A percentile compares a stretch with the other conserved stretches of the same genome.
Conservation (phyloP, 2,797 vertebrate species). For the Clarias laeviceps region DNA sequence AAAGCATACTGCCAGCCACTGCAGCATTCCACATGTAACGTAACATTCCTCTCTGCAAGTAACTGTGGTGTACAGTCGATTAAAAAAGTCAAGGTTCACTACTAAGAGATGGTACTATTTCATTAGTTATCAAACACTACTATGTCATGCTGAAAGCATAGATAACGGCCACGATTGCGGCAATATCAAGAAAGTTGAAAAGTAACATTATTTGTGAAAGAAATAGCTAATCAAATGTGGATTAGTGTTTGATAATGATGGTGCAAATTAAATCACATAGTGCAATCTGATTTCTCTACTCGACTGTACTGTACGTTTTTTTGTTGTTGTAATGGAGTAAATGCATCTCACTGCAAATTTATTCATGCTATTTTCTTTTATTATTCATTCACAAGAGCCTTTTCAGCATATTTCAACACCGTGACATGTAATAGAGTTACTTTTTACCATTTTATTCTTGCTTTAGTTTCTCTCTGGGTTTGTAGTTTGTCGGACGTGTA, state of each 20-base stretch:
- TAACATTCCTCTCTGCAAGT: slow-evolving; percentile 51
- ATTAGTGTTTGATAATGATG: slow-evolving; percentile 5
- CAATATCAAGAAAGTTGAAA: not conserved
- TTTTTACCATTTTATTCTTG: not conserved
- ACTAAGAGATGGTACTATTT: slow-evolving; percentile 2
- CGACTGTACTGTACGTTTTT: not conserved
- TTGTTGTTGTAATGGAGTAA: slow-evolving; percentile 3
- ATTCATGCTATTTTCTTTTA: slow-evolving; percentile 10
- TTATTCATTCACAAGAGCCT: not conserved
- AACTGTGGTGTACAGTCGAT: not conserved
- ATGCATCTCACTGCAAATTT: slow-evolving; percentile 29
- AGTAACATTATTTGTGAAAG: not conserved
- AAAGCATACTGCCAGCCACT: slow-evolving; percentile 52
- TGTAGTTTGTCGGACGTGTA: not conserved
- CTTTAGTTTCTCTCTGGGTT: not conserved
- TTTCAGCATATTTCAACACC: not conserved
- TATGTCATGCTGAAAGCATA: not conserved
- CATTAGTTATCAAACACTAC: slow-evolving; percentile 9
- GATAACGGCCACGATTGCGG: not conserved
- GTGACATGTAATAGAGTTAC: not conserved
- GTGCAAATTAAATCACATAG: not conserved
- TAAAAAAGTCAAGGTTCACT: not conserved
- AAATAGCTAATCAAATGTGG: not conserved
- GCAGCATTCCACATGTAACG: slow-evolving; percentile 33
- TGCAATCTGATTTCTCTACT: slow-evolving; percentile 7